Evolutionary conservation across 2,113 vertebrate genomes (phyloP), one percentile per base, ranked within the genome.

Genomic region (Dolichallabes microphthalmus): DNA sequence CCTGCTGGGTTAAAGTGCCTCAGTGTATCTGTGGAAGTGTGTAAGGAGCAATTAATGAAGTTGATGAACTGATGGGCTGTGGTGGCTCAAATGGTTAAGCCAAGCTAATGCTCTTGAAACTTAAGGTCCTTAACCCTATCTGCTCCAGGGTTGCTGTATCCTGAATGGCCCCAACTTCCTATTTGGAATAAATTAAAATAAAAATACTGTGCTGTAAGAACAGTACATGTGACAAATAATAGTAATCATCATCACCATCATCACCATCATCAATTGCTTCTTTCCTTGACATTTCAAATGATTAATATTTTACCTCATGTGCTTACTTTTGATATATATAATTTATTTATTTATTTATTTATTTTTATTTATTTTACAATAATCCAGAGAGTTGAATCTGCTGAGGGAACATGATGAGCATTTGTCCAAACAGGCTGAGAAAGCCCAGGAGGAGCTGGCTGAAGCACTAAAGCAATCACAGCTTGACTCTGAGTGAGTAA

Each of bases 401-500:
- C 91, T 97, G 88, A 91, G 35, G 60, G 91, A 93, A 22, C 94
- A 93, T 73, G 95, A 97, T 85, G 25, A n/a, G 20, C 92, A 87
- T 69, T 93, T 96, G 89, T 95, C 93, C 80, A 91, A 89, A 85
- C 93, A 97, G 88, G 93, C 94, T 0, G 93, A 94, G 80, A 89
- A 82, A 22, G 87, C 93, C 63, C 94, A 95, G 74, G 84, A 90
- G 69, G 92, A 96, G 76, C 91, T 98, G 30, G 86, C 93, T 35
- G 90, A 89, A 80, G 94, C 92, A 13, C 84, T 96, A 58, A 82
- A 89, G 86, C 94, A 96, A 39, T 93, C 94, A 2, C 91, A 94
- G 86, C 93, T 69, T 58, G 95, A 94, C 89, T 92, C 94, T 75
- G 94, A 94, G 96, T 98, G 87, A 94, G 96, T 93, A 5, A 69